Evolutionary conservation across 1,140 invertebrate genomes (phyloP).

Genomic region (Ladona fulva): DNA sequence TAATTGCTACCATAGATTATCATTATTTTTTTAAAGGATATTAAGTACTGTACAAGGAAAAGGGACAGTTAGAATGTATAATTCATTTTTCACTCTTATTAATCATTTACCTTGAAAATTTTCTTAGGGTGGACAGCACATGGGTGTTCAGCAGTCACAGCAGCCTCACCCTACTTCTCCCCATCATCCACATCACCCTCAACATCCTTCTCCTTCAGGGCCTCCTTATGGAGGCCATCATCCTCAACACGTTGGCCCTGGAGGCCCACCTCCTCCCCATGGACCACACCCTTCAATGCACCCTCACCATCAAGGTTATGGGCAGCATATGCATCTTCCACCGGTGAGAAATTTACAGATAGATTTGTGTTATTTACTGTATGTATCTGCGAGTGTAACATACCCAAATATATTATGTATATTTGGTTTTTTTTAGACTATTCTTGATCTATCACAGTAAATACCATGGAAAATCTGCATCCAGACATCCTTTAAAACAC

Average conservation of each 20-base stretch:
- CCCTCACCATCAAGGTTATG: neutral
- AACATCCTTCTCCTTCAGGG: neutral
- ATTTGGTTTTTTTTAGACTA: no score
- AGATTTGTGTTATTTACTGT: neutral
- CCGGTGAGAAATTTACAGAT: neutral
- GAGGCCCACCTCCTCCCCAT: neutral
- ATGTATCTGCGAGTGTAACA: neutral
- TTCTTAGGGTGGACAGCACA: neutral
- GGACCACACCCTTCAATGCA: slow-evolving; percentile 7
- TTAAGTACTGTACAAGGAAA: no score
- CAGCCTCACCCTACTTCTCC: neutral
- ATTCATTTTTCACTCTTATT: no score
- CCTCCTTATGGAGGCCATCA: neutral
- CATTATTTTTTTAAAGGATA: no score
- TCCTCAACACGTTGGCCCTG: neutral
- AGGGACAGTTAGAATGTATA: no score
- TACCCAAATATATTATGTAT: no score
- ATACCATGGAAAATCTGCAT: no score
- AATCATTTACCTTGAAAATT: no score
- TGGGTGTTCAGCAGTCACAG: neutral
- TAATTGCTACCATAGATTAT: no score
- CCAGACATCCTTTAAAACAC: no score
- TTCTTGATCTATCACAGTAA: no score
- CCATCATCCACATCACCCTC: neutral
- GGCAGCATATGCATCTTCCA: slow-evolving; percentile 8